Evolutionary conservation across 2,113 vertebrate species (phyloP).

Genomic region (Hyla sarda): DNA sequence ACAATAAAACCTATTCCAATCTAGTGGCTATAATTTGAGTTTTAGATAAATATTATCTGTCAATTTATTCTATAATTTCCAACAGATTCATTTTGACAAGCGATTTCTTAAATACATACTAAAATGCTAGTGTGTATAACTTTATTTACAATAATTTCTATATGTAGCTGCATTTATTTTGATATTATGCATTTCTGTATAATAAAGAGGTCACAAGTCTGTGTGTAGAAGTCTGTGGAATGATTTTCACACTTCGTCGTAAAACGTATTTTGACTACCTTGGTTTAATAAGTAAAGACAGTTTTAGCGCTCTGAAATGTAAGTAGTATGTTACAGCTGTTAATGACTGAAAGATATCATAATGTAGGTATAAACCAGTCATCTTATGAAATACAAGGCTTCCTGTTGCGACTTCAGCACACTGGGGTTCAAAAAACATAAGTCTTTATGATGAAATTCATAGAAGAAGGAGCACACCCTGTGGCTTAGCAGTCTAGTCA

Average conservation of each 20-base stretch:
- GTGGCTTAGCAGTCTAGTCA: constrained; percentile 79
- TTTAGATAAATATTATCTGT: too few relatives aligned
- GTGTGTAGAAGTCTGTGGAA: neutral
- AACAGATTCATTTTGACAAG: too few relatives aligned
- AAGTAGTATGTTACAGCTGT: constrained; percentile 64
- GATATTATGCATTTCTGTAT: too few relatives aligned
- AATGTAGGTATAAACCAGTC: constrained; percentile 67
- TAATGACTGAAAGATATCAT: constrained; percentile 62
- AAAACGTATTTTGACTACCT: neutral
- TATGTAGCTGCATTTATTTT: too few relatives aligned
- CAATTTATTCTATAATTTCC: too few relatives aligned
- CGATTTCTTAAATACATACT: too few relatives aligned
- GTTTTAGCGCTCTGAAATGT: constrained; percentile 32
- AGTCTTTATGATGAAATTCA: constrained; percentile 82
- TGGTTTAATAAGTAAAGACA: constrained; percentile 21
- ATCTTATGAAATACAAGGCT: constrained; percentile 69
- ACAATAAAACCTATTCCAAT: too few relatives aligned
- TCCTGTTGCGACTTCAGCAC: constrained; percentile 80
- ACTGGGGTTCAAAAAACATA: constrained; percentile 75
- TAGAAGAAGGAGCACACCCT: constrained; percentile 75
- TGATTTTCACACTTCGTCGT: neutral
- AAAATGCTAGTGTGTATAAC: too few relatives aligned
- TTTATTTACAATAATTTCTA: too few relatives aligned
- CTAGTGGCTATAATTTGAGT: too few relatives aligned
- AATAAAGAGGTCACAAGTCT: neutral